phyloP scores from a whole-genome alignment of 37 sponge, comb jelly and placozoan genomes.

The Ephydatia muelleri region DNA sequence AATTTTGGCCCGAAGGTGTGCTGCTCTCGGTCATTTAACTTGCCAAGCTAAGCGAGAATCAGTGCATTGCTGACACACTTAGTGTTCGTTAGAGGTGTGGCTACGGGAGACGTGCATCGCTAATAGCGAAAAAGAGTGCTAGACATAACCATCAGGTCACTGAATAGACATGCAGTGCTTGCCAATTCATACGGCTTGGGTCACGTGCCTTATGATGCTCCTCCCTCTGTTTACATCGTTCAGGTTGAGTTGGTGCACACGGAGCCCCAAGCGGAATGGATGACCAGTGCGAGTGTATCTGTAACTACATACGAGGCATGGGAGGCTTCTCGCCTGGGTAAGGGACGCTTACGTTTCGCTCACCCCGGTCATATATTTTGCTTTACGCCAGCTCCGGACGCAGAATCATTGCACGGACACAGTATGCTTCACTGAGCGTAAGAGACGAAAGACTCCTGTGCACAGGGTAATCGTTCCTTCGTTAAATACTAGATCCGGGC shows the following conservation, averaged over 20 bases:
- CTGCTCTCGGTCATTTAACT: too few relatives aligned
- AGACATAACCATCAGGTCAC: too few relatives aligned
- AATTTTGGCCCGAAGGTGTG: too few relatives aligned
- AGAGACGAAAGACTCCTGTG: background rate
- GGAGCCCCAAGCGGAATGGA: too few relatives aligned
- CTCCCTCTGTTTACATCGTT: background rate
- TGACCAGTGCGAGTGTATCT: conserved; percentile 33
- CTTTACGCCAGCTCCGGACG: conserved; percentile 13
- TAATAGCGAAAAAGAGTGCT: too few relatives aligned
- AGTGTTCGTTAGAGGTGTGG: background rate
- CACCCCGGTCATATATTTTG: background rate
- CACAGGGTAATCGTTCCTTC: background rate
- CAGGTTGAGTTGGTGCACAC: too few relatives aligned
- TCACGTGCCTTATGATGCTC: background rate
- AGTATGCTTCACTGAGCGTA: conserved; percentile 53
- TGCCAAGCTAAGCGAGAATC: too few relatives aligned
- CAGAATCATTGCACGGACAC: conserved; percentile 64
- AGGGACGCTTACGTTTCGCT: background rate
- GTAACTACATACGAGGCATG: conserved; percentile 59
- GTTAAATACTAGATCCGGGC: background rate
- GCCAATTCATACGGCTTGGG: too few relatives aligned
- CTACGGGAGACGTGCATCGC: background rate
- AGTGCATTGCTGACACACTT: too few relatives aligned
- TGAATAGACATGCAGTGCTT: too few relatives aligned
- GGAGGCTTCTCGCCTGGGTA: conserved; percentile 34